These are phyloP conservation scores for Melierax canorus DNA, from an alignment of 2,113 vertebrate genomes.

Conservation along the genomic window DNA sequence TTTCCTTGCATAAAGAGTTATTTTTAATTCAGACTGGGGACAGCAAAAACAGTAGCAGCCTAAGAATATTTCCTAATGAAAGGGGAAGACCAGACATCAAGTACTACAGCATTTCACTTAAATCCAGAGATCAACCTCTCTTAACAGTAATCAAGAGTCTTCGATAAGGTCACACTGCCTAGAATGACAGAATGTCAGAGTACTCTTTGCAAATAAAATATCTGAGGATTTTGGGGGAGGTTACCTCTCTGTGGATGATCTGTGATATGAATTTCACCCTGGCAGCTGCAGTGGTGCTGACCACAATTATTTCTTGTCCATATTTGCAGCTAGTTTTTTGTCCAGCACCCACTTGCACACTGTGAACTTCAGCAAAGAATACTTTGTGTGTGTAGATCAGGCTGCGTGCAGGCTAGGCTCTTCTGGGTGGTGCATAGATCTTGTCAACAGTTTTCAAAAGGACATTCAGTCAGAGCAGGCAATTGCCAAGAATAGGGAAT, in stretches of 20 bases:
- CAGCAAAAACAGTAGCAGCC: neutral
- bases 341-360: neutral
- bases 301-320: neutral
- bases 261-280: neutral
- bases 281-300: neutral
- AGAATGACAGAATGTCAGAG: neutral
- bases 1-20: neutral
- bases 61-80: neutral
- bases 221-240: neutral
- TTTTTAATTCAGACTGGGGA: neutral
- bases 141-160: neutral
- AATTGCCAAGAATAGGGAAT: neutral
- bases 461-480: neutral
- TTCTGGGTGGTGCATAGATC: neutral
- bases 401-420: neutral
- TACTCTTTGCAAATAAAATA: neutral
- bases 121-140: neutral
- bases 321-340: neutral
- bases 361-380: neutral
- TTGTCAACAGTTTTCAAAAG: conserved; percentile 30
- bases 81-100: neutral
- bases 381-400: neutral
- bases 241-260: neutral
- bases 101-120: neutral
- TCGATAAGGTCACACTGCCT: neutral